phyloP scores from a whole-genome alignment of 2,888 invertebrate species.

The Pseudococcus longispinus region DNA sequence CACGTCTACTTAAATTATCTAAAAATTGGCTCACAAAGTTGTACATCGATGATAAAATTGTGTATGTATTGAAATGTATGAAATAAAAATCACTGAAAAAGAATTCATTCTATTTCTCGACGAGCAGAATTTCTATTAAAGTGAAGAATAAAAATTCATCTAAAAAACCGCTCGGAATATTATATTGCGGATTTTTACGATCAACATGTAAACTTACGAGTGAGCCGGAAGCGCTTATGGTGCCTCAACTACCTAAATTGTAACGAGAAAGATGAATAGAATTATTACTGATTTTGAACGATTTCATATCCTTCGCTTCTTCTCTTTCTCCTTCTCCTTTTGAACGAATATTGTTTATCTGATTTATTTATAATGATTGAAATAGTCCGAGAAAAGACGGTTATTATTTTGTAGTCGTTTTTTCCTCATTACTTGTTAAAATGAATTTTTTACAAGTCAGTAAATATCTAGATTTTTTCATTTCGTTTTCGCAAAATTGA shows the following conservation, averaged over 20 bases:
- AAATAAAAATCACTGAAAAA: no score
- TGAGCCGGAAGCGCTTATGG: neutral
- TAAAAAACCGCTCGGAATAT: no score
- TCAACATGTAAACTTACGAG: neutral
- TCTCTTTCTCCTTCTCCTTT: neutral
- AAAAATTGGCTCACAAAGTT: no score
- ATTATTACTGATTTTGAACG: conserved; percentile 8
- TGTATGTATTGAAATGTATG: no score
- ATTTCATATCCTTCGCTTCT: neutral
- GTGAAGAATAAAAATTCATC: neutral
- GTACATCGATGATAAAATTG: no score
- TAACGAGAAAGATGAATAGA: neutral
- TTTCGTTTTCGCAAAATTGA: conserved; percentile 33
- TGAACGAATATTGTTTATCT: conserved; percentile 18
- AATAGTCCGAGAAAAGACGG: neutral
- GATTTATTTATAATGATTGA: conserved; percentile 28
- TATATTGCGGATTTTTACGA: neutral
- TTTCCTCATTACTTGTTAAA: conserved; percentile 10
- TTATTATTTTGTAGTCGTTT: conserved; percentile 17
- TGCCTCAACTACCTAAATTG: neutral
- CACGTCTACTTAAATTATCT: no score
- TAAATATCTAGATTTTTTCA: conserved; percentile 4
- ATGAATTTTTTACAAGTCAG: conserved; percentile 20
- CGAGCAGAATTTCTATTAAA: neutral
- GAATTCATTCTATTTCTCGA: no score